These are phyloP conservation scores for Cyanoramphus novaezelandiae DNA, from an alignment of 2,113 vertebrate species.

Conservation along the genomic window DNA sequence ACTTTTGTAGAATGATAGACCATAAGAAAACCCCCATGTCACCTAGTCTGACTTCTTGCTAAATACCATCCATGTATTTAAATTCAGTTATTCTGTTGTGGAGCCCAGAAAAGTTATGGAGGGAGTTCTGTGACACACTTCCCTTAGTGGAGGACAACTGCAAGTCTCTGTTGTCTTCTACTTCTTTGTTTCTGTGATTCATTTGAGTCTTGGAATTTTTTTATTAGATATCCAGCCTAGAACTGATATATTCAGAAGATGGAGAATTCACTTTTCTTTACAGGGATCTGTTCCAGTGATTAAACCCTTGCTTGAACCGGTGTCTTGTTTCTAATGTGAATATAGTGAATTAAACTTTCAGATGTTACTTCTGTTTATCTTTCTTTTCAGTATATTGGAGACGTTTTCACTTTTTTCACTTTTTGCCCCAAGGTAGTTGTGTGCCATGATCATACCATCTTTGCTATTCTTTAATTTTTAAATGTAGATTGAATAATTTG, in stretches of 20 bases:
- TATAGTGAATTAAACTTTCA: not conserved
- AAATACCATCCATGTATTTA: not conserved
- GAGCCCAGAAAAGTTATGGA: not conserved
- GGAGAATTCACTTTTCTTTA: not conserved
- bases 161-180: not conserved
- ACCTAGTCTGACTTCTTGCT: not conserved
- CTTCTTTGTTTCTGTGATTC: not conserved
- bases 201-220: not conserved
- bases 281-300: not conserved
- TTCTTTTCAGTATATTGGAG: not conserved
- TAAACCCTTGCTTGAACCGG: not conserved
- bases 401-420: not conserved
- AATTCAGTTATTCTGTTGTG: not conserved
- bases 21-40: not conserved
- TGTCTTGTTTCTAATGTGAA: not conserved
- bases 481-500: not conserved
- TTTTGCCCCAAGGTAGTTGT: not conserved
- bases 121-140: not conserved
- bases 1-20: not conserved
- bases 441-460: not conserved
- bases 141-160: not conserved
- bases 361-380: not conserved
- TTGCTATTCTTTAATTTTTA: not conserved
- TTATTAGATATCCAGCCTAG: not conserved
- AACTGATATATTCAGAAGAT: not conserved